phyloP scores from a whole-genome alignment of 2,888 invertebrate genomes.

The Electrophaes corylata region DNA sequence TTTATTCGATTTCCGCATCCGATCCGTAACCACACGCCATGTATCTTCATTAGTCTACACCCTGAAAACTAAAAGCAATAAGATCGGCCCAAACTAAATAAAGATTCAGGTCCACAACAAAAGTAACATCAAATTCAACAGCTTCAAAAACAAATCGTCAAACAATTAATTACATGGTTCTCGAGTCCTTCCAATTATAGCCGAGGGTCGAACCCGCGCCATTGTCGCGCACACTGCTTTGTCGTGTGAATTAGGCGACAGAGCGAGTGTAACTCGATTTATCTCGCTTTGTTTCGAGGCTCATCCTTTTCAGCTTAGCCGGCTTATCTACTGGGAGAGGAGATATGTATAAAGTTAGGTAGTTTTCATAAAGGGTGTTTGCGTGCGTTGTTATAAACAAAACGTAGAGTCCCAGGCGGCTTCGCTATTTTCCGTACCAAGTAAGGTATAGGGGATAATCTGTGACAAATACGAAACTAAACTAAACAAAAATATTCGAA shows the following conservation, averaged over 20 bases:
- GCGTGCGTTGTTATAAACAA: no score
- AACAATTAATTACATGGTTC: constrained; percentile 38
- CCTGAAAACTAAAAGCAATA: constrained; percentile 23
- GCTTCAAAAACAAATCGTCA: constrained; percentile 30
- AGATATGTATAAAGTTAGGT: constrained; percentile 20
- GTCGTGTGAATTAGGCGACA: constrained; percentile 24
- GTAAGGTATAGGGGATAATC: no score
- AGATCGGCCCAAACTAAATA: constrained; percentile 12
- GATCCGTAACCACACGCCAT: neutral
- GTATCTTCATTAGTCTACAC: constrained; percentile 9
- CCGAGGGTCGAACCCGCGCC: constrained; percentile 5
- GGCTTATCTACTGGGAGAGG: constrained; percentile 22
- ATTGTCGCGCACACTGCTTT: constrained; percentile 19
- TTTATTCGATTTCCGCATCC: no score
- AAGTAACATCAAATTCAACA: constrained; percentile 13
- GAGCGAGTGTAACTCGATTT: constrained; percentile 31
- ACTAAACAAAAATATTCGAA: neutral
- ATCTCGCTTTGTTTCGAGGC: constrained; percentile 32
- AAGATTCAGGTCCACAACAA: constrained; percentile 7
- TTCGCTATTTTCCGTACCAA: no score
- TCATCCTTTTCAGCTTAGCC: constrained; percentile 33
- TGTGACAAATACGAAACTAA: no score
- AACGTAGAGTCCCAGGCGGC: no score
- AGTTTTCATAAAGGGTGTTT: neutral
- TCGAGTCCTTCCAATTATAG: constrained; percentile 32